Conservation (phyloP, 2,113 vertebrate species). For the Galemys pyrenaicus region DNA sequence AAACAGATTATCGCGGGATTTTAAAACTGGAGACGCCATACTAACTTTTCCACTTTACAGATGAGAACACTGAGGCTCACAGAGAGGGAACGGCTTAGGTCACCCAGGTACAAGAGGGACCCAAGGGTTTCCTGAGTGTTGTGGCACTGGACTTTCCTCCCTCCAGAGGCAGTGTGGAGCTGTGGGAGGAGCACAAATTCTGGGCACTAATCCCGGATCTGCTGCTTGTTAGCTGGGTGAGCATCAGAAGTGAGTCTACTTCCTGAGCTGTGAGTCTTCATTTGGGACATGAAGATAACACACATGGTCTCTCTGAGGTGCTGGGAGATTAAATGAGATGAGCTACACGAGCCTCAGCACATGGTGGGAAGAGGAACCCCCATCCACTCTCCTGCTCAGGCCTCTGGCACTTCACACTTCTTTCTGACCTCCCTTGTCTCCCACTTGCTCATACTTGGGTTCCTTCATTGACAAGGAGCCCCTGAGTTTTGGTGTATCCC, state of each 20-base stretch:
- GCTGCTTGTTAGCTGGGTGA: not conserved
- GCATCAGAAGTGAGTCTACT: not conserved
- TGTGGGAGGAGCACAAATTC: not conserved
- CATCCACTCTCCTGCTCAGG: not conserved
- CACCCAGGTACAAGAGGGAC: not conserved
- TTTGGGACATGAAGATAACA: not conserved
- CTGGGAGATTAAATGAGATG: not conserved
- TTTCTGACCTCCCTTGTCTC: not conserved
- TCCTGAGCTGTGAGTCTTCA: not conserved
- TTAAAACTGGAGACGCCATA: not conserved
- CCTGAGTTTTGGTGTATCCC: not conserved
- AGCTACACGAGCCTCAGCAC: not conserved
- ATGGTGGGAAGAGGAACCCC: fast-evolving
- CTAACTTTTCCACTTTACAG: not conserved
- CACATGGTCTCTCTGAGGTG: not conserved
- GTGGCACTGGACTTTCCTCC: not conserved
- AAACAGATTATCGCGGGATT: not conserved
- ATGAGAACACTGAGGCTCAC: not conserved
- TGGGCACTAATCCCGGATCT: not conserved
- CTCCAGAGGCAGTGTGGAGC: not conserved
- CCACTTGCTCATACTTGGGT: not conserved
- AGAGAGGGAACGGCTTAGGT: not conserved
- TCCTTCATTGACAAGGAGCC: not conserved
- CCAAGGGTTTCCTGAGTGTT: not conserved
- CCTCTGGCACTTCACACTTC: not conserved